phyloP scores from a whole-genome alignment of 2,888 invertebrate species.

The Sinotaia quadrata region DNA sequence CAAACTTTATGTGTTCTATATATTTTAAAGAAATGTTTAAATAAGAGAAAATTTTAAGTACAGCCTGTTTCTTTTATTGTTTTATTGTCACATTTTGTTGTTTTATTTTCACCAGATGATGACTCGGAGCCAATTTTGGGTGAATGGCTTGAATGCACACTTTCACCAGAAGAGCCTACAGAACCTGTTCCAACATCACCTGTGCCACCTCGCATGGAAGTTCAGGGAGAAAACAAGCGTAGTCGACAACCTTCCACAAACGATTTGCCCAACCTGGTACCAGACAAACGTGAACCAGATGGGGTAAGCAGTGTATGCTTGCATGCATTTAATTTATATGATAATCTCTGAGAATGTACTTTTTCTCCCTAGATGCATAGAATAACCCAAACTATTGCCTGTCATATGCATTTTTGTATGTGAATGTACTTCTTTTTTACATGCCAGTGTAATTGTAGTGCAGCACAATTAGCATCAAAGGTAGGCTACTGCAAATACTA shows the following conservation, averaged over 20 bases:
- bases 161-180: slow-evolving; percentile 80
- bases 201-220: slow-evolving; percentile 49
- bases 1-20: neutral
- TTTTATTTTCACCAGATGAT: slow-evolving; percentile 62
- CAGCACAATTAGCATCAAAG: too few relatives aligned
- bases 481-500: too few relatives aligned
- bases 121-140: slow-evolving; percentile 86
- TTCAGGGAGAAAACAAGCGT: slow-evolving; percentile 29
- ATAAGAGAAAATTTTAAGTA: neutral
- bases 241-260: slow-evolving; percentile 20
- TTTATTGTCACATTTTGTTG: neutral
- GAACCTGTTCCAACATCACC: slow-evolving; percentile 52
- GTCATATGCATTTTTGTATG: too few relatives aligned
- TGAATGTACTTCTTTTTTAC: too few relatives aligned
- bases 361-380: too few relatives aligned
- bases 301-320: slow-evolving; percentile 74
- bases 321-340: too few relatives aligned
- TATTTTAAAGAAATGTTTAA: neutral
- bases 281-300: slow-evolving; percentile 85
- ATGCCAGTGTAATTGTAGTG: too few relatives aligned
- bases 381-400: too few relatives aligned
- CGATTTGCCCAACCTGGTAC: slow-evolving; percentile 76
- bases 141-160: slow-evolving; percentile 94
- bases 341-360: too few relatives aligned
- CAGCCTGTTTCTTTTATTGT: too few relatives aligned